Base-by-base conservation (phyloP, 1,140 invertebrate species). In the Muscidifurax raptorellus region DNA sequence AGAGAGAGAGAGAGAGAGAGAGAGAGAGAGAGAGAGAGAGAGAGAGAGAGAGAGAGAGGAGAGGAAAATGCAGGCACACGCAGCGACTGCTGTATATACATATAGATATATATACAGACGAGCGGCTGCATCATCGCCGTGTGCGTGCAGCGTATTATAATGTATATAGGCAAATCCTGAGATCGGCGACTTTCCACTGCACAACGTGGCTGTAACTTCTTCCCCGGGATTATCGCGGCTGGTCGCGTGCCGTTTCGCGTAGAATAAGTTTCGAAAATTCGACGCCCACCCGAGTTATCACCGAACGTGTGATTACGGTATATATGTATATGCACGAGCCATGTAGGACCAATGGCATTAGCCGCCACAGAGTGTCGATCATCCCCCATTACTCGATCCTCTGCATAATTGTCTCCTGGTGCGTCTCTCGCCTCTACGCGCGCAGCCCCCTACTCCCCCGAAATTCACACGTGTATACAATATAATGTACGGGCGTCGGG, bases 381-480 rank as follows among this genome's bases (percentile, higher is more conserved):
- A 89, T 89, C 90, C 90, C 88, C 89, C 85, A 89, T 90, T 89
- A 89, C 80, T 85, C 86, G 30, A 25, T 28, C 52, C 78, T 59
- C 78, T 78, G 80, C 67, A 76, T 85, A 85, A 85, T 82, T 86
- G 36, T 40, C 36, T 40, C 5, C 36, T n/a, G n/a, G n/a, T n/a
- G n/a, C n/a, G 84, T 85, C 86, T 80, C 83, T 86, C 87, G 85
- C 85, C 85, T 86, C 5, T 25, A 18, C n/a, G n/a, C n/a, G 40
- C 40, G n/a, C 10, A 40, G 4, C 40, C 40, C 40, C 40, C 77
- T 47, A n/a, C n/a, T 27, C 77, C 27, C n/a, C n/a, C 25, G 30
- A 59, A 77, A 59, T 59, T 77, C 59, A 30, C 52, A 30, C 1
- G 32, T 32, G 32, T 18, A 36, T 36, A 9, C 7, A n/a, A n/a